Evolutionary conservation across 2,797 vertebrate species (phyloP).

Genomic region (Threskiornis aethiopicus): DNA sequence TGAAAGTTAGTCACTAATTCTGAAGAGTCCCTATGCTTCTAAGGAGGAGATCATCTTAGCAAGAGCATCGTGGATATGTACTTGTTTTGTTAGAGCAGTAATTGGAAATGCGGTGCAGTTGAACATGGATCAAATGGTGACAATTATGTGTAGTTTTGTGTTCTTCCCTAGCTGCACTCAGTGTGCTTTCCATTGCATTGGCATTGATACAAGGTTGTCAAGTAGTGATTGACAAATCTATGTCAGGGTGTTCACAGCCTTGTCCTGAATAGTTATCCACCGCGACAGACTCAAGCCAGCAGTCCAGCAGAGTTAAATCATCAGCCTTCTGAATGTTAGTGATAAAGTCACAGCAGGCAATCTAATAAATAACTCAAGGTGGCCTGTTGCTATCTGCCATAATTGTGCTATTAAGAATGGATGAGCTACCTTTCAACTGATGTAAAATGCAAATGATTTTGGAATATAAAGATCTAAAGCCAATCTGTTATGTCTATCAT

Average conservation of each 20-base stretch:
- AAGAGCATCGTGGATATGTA: neutral
- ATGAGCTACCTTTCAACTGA: neutral
- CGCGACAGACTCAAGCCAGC: neutral
- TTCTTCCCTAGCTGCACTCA: neutral
- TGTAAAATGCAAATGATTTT: neutral
- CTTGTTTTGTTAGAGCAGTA: neutral
- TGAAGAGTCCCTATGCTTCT: neutral
- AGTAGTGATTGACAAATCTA: constrained; percentile 7
- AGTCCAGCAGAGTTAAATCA: neutral
- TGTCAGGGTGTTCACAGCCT: neutral
- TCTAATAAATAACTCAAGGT: constrained; percentile 7
- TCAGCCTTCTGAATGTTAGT: neutral
- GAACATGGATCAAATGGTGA: neutral
- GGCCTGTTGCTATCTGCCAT: neutral
- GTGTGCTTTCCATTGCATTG: neutral
- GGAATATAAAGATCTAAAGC: neutral
- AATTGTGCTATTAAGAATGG: neutral
- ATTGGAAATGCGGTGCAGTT: neutral
- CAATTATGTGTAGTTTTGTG: neutral
- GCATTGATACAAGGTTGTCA: neutral
- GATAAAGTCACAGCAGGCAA: constrained; percentile 17
- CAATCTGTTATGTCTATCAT: neutral
- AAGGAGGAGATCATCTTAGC: neutral
- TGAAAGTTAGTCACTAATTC: neutral
- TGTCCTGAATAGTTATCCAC: constrained; percentile 8